These are phyloP conservation scores for Mixornis gularis DNA, from an alignment of 2,113 vertebrate species.

Conservation along the genomic window DNA sequence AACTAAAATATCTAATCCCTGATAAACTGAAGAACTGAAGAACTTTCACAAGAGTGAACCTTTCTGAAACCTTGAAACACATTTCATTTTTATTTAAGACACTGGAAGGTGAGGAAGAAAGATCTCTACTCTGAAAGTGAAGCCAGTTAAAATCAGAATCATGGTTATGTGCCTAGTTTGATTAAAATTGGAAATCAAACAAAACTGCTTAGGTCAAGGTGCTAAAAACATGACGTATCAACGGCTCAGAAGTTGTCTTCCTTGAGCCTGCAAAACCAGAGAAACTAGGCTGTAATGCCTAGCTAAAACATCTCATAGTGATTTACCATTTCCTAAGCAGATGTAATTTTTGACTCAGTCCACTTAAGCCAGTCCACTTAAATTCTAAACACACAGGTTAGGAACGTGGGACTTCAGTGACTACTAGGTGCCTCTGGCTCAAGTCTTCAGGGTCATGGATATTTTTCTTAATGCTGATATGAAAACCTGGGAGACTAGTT, in stretches of 20 bases:
- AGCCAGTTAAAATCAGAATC: neutral
- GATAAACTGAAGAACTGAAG: neutral
- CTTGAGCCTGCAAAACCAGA: neutral
- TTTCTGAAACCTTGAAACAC: neutral
- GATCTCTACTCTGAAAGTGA: neutral
- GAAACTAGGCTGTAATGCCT: neutral
- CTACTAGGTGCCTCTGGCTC: neutral
- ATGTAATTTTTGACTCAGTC: neutral
- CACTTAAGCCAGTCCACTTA: neutral
- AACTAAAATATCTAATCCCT: neutral
- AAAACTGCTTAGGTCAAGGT: neutral
- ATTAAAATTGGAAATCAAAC: neutral
- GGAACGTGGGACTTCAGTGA: neutral
- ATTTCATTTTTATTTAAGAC: neutral
- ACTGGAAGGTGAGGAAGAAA: neutral
- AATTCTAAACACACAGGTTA: neutral
- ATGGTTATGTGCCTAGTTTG: rapidly evolving
- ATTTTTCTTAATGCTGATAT: neutral
- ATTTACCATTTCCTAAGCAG: neutral
- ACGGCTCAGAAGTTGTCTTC: neutral
- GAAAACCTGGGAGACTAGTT: neutral
- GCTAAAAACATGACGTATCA: neutral
- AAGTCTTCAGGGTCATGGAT: neutral
- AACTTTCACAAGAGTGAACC: neutral
- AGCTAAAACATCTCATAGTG: neutral